phyloP scores from a whole-genome alignment of 2,888 invertebrate genomes.

The Machimus atricapillus region DNA sequence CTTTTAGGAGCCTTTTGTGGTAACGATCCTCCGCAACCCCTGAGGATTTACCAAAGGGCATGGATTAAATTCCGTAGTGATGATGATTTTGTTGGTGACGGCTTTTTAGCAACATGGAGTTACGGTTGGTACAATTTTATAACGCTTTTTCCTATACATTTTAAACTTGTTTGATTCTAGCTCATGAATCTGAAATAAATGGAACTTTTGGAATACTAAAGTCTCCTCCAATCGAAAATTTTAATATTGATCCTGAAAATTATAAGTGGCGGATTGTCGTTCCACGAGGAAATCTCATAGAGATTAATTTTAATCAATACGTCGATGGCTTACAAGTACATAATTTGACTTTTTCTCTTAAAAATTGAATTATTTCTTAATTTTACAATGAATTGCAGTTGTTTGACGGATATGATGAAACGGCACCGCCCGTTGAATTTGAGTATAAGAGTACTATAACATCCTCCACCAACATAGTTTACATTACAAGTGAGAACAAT shows the following conservation, averaged over 20 bases:
- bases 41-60: constrained; percentile 66
- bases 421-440: constrained; percentile 62
- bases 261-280: constrained; percentile 57
- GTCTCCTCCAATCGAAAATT: constrained; percentile 51
- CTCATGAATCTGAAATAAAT: constrained; percentile 54
- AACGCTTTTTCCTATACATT: background rate
- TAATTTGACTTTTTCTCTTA: constrained; percentile 35
- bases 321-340: constrained; percentile 54
- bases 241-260: constrained; percentile 49
- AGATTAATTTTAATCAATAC: constrained; percentile 54
- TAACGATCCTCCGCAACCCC: constrained; percentile 66
- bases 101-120: constrained; percentile 78
- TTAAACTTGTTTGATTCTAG: constrained; percentile 48
- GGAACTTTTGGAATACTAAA: constrained; percentile 53
- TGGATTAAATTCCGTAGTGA: constrained; percentile 83
- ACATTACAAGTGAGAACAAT: constrained; percentile 60
- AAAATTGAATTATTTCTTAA: background rate
- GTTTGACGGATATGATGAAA: constrained; percentile 77
- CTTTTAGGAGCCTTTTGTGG: constrained; percentile 80
- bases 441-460: constrained; percentile 59
- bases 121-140: constrained; percentile 54
- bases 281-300: constrained; percentile 49
- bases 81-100: constrained; percentile 66
- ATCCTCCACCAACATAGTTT: constrained; percentile 72
- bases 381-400: constrained; percentile 63